phyloP scores from a whole-genome alignment of 1,140 invertebrate species.

The Philopotamus ludificatus region DNA sequence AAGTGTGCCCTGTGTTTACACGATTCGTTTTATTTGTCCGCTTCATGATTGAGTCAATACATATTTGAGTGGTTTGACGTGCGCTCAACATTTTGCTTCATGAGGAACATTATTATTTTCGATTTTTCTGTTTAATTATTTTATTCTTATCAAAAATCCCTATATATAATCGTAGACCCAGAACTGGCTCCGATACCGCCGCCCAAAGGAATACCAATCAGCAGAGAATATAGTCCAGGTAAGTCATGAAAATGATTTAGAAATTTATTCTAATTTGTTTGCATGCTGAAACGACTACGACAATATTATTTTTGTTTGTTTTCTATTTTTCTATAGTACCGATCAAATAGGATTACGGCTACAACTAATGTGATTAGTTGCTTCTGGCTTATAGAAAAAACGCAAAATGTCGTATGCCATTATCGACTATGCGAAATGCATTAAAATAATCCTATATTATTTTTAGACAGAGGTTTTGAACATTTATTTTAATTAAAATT shows the following conservation, averaged over 20 bases:
- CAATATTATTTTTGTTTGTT: too few relatives aligned
- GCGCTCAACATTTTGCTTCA: conserved; percentile 9
- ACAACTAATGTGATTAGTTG: too few relatives aligned
- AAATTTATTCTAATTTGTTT: too few relatives aligned
- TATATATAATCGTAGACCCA: conserved; percentile 57
- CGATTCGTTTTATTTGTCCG: conserved; percentile 11
- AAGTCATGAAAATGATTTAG: conserved; percentile 45
- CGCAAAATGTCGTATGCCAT: too few relatives aligned
- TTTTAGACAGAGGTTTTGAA: too few relatives aligned
- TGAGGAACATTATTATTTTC: conserved; percentile 9
- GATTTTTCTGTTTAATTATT: conserved; percentile 9
- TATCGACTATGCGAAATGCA: too few relatives aligned
- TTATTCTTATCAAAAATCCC: conserved; percentile 43
- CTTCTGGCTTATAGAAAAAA: too few relatives aligned
- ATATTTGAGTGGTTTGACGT: conserved; percentile 20
- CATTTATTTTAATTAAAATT: too few relatives aligned
- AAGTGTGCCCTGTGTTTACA: conserved; percentile 22
- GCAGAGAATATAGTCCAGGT: conserved; percentile 62
- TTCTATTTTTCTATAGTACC: too few relatives aligned
- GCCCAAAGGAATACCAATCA: conserved; percentile 60
- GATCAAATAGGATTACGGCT: too few relatives aligned
- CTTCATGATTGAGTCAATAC: not conserved
- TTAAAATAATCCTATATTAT: too few relatives aligned
- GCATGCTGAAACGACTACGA: too few relatives aligned
- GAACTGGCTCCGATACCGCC: conserved; percentile 65